Evolutionary conservation across 2,888 invertebrate genomes (phyloP).

Genomic region (Drosophila mimica): DNA sequence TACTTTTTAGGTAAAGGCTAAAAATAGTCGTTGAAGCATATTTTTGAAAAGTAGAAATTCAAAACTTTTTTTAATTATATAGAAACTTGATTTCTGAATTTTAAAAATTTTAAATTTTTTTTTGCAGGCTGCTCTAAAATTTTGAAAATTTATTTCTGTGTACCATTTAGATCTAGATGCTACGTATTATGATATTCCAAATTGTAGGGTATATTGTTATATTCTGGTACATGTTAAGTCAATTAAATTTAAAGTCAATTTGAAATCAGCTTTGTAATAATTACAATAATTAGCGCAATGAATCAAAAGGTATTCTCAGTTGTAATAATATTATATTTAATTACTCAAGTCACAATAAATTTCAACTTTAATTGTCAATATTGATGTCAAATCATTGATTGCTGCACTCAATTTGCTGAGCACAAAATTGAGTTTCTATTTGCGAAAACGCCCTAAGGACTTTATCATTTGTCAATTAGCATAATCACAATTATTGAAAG

Average conservation of each 20-base stretch:
- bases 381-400: slow-evolving; percentile 6
- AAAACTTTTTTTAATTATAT: background rate
- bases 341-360: background rate
- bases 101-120: background rate
- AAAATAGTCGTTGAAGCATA: background rate
- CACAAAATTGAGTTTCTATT: slow-evolving; percentile 9
- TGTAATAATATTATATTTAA: background rate
- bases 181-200: fast-evolving
- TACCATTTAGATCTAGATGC: background rate
- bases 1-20: background rate
- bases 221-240: background rate
- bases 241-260: background rate
- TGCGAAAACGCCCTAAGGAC: slow-evolving; percentile 19
- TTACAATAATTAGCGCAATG: background rate
- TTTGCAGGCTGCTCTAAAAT: background rate
- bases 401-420: background rate
- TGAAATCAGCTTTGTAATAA: background rate
- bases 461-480: slow-evolving; percentile 38
- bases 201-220: background rate
- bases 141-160: background rate
- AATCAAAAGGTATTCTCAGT: background rate
- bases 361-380: background rate
- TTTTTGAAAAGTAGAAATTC: background rate
- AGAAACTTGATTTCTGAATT: background rate
- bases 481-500: slow-evolving; percentile 23